Conservation (phyloP, 2,888 invertebrate species). For the Heliconius sara region DNA sequence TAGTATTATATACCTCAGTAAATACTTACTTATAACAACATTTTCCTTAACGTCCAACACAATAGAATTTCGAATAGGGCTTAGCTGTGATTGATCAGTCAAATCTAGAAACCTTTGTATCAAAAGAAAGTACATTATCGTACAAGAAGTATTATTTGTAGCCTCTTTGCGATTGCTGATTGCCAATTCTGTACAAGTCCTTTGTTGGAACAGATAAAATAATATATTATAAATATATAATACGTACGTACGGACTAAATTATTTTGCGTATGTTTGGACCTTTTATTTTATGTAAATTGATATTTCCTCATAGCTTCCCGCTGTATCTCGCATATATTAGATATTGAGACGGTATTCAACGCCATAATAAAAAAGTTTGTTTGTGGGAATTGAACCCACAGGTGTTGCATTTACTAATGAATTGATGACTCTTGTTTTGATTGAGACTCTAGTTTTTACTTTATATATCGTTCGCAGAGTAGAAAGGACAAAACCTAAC, state of each 20-base stretch:
- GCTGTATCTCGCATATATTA: too few species aligned
- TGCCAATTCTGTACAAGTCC: conserved; percentile 44
- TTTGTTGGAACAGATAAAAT: conserved; percentile 13
- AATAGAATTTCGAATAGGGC: conserved; percentile 31
- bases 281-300: too few species aligned
- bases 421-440: too few species aligned
- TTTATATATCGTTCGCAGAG: too few species aligned
- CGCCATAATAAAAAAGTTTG: too few species aligned
- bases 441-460: too few species aligned
- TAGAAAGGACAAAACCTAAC: too few species aligned
- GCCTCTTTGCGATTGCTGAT: conserved; percentile 42
- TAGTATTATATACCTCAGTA: background rate
- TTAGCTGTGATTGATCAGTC: conserved; percentile 36
- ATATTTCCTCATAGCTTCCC: too few species aligned
- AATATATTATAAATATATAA: background rate
- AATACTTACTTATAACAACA: background rate
- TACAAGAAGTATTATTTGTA: conserved; percentile 38
- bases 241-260: background rate
- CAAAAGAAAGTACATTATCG: conserved; percentile 42
- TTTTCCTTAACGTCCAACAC: conserved; percentile 14
- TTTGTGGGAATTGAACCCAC: too few species aligned
- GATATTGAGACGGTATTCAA: too few species aligned
- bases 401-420: too few species aligned
- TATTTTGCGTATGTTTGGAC: background rate
- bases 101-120: conserved; percentile 33